A percentile compares a stretch with the other conserved stretches of the same genome.
Conservation (phyloP, 1,140 invertebrate genomes). For the Pseudobourletiella spinata region DNA sequence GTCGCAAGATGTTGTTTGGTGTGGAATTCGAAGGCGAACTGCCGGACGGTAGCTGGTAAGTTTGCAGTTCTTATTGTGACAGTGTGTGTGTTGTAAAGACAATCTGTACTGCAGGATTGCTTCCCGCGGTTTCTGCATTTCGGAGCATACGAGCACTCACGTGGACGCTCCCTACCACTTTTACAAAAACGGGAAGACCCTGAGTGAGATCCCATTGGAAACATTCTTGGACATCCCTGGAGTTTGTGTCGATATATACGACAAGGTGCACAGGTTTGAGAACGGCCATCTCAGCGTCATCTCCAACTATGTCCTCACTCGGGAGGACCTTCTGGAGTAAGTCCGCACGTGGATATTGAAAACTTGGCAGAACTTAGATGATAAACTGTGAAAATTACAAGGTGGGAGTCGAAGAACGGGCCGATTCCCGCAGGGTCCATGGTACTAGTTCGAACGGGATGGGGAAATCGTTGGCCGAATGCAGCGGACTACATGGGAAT, state of each 20-base stretch:
- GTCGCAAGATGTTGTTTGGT: neutral
- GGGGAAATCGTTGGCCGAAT: too few species aligned
- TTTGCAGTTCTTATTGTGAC: neutral
- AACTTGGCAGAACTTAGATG: neutral
- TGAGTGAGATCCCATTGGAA: slow-evolving; percentile 15
- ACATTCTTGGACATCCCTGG: slow-evolving; percentile 4
- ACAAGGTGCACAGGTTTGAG: slow-evolving; percentile 2
- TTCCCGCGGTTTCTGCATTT: too few species aligned
- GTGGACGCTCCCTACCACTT: slow-evolving; percentile 22
- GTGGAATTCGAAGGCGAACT: neutral
- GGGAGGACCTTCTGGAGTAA: slow-evolving; percentile 1
- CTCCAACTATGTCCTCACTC: neutral
- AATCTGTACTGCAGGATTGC: too few species aligned
- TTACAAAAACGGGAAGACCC: slow-evolving; percentile 12
- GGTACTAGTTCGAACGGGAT: slow-evolving; percentile 50
- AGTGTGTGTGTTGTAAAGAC: too few species aligned
- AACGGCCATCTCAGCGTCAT: too few species aligned
- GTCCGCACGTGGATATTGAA: neutral
- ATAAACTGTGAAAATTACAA: slow-evolving; percentile 1
- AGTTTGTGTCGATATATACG: slow-evolving; percentile 16
- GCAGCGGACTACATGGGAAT: too few species aligned
- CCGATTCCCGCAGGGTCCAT: slow-evolving; percentile 41
- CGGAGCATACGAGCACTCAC: slow-evolving; percentile 10
- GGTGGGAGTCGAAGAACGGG: slow-evolving; percentile 45
- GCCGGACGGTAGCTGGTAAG: neutral